These are phyloP conservation scores for Oxyura jamaicensis DNA, from an alignment of 2,113 vertebrate species.

Conservation along the genomic window DNA sequence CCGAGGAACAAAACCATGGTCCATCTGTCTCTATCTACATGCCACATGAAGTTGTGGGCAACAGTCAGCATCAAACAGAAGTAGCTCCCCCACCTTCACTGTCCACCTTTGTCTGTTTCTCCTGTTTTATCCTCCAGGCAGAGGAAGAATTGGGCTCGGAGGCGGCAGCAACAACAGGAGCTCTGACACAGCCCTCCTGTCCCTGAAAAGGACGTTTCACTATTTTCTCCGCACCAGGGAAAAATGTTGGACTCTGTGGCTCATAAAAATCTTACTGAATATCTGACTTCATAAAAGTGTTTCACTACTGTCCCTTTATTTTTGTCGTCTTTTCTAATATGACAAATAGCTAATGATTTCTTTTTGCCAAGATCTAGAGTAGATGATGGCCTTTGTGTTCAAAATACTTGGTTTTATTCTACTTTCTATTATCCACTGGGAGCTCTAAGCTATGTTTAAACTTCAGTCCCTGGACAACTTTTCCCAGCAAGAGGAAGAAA, in stretches of 20 bases:
- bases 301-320: background rate
- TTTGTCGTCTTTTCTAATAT: background rate
- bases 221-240: background rate
- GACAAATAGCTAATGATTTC: background rate
- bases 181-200: background rate
- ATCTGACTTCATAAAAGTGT: background rate
- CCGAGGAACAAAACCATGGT: background rate
- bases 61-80: background rate
- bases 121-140: background rate
- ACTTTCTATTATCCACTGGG: background rate
- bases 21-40: rapidly evolving
- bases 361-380: background rate
- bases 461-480: background rate
- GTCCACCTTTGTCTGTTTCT: background rate
- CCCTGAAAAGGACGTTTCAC: background rate
- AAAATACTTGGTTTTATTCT: background rate
- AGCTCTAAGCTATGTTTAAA: background rate
- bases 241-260: background rate
- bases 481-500: background rate
- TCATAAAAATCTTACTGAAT: background rate
- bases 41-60: background rate
- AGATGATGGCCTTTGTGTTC: background rate
- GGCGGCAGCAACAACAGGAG: background rate
- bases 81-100: background rate
- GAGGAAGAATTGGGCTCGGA: background rate